Evolutionary conservation across 2,113 vertebrate genomes (phyloP), one percentile per base, ranked within the genome.

Genomic region (Calyptomena viridis): DNA sequence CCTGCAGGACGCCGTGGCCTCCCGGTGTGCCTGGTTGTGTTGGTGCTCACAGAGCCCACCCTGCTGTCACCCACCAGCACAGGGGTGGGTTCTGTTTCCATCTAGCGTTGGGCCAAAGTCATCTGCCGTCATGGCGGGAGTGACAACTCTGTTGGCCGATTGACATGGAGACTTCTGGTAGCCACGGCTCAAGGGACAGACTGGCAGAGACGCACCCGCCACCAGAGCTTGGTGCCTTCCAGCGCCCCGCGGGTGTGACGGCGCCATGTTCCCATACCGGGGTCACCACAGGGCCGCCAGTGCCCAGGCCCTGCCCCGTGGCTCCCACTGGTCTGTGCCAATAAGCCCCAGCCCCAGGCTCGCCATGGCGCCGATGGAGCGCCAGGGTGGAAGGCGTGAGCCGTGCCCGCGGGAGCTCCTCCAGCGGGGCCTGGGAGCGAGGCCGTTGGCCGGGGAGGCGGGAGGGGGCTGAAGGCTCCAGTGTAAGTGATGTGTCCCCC

Each of bases 261-360:
- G 5, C 23, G 9, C 39, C 52, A 14, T 0, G 1, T 35, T 20
- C 7, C 49, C 1, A 1, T 8, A 4, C 6, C 6, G 2, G 14
- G 0, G 0, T 18, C 46, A 17, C 20, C 4, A 1, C 25, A 28
- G 4, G 2, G 3, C 5, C 2, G 2, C 4, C 12, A 0, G 0
- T 4, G 21, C 17, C 31, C 3, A 1, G 5, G 52, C 5, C 42
- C 10, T 2, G 1, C 40, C 31, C n/a, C 2, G 6, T 2, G 1
- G 13, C 2, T 5, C 37, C 35, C 10, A 8, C 12, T 11, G 39
- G 23, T 13, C 39, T 6, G 2, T 17, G 19, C 39, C 11, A 24
- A 8, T 14, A 12, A 0, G 0, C 2, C 14, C 22, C 6, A 5
- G 8, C 7, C 4, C n/a, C 46, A 22, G 46, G 7, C 46, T 22